Evolutionary conservation across 2,113 vertebrate species (phyloP).

Genomic region (Pontoporia blainvillei): DNA sequence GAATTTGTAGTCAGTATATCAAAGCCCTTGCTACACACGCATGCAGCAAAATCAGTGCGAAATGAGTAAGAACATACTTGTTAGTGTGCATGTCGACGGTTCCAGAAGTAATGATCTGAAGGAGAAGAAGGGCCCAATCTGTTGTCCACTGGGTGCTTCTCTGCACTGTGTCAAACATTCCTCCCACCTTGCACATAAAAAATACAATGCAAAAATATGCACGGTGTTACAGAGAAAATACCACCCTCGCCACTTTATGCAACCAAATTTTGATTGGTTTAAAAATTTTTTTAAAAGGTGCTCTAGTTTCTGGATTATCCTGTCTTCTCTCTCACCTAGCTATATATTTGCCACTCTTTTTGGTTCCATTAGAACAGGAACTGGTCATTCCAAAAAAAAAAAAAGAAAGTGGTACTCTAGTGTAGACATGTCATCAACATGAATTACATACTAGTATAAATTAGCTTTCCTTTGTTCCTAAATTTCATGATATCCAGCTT

Average conservation of each 20-base stretch:
- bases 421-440: neutral
- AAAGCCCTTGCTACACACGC: fast-evolving
- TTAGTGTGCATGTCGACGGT: conserved; percentile 82
- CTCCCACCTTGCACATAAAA: conserved; percentile 76
- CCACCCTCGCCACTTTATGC: fast-evolving
- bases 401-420: fast-evolving
- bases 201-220: neutral
- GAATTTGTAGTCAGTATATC: neutral
- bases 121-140: conserved; percentile 84
- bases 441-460: neutral
- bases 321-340: neutral
- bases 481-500: neutral
- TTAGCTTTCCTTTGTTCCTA: neutral
- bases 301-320: neutral
- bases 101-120: conserved; percentile 82
- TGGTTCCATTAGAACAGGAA: neutral
- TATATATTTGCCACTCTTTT: neutral
- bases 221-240: neutral
- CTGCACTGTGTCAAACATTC: conserved; percentile 82
- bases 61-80: conserved; percentile 40
- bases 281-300: neutral
- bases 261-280: neutral
- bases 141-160: conserved; percentile 81
- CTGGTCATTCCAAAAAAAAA: neutral
- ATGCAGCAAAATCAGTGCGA: neutral